Evolutionary conservation across 2,113 vertebrate species (phyloP).

Genomic region (Ailurus styani): DNA sequence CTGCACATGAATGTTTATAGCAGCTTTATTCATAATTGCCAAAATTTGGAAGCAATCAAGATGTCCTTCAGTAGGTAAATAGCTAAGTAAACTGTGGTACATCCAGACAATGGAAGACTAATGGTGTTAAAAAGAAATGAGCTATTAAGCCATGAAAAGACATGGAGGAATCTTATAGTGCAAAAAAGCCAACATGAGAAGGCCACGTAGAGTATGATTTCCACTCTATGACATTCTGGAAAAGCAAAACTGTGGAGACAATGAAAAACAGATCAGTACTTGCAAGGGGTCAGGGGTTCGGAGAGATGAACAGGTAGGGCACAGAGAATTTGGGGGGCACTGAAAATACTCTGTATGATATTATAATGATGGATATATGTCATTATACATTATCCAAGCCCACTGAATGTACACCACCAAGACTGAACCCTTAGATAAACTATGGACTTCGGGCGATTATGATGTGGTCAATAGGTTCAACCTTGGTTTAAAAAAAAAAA

Average conservation of each 20-base stretch:
- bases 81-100: neutral
- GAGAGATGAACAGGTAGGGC: neutral
- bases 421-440: neutral
- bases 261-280: neutral
- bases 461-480: neutral
- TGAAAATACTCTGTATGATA: neutral
- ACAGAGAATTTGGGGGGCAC: neutral
- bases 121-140: neutral
- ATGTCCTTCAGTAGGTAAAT: neutral
- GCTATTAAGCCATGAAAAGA: neutral
- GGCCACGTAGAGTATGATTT: neutral
- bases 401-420: neutral
- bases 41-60: neutral
- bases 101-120: neutral
- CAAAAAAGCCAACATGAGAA: neutral
- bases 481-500: neutral
- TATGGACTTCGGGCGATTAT: neutral
- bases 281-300: neutral
- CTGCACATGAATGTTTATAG: neutral
- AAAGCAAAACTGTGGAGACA: neutral
- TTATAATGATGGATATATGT: neutral
- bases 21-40: neutral
- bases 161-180: neutral
- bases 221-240: neutral
- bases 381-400: neutral